Base-by-base conservation (phyloP, 1,140 invertebrate genomes). In the Musca vetustissima region DNA sequence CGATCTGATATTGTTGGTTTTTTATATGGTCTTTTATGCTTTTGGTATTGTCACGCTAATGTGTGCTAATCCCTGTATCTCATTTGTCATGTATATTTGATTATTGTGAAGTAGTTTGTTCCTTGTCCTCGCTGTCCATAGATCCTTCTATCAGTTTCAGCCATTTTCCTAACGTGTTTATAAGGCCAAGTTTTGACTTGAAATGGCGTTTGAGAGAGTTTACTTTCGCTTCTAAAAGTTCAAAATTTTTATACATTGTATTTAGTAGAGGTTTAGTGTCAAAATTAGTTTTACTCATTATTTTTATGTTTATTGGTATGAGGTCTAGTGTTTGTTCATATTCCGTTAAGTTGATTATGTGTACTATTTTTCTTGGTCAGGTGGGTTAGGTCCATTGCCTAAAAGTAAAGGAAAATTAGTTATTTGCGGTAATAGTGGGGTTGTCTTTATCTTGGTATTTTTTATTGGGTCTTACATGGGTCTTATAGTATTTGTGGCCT, bases 301-400 rank as follows among this genome's bases (percentile, higher is more conserved):
- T n/a, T 6, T 50, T 15, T 50, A 50, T 50, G 19, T 50, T 50
- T 50, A 3, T 15, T 19, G 19, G 13, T n/a, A 17, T 61, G n/a
- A 61, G 28, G 57, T 61, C 13, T 61, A 21, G 32, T 9, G 14
- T 24, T 4, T 15, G 17, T 43, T 4, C 28, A 2, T 24, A 36
- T 15, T 17, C 24, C 25, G 57, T 61, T 24, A 61, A n/a, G n/a
- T 65, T 65, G 13, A 65, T 43, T 14, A 65, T 61, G 57, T 61
- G 57, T 36, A 61, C 8, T 25, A 59, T 59, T 21, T 59, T 59
- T n/a, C 13, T 21, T 36, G 9, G 57, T 61, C 17, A 61, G 24
- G 57, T 61, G 25, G 25, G n/a, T 32, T 25, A 13, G 24, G 15
- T 19, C 3, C 13, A 22, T 25, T 22, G 13, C 28, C 55, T 59